Evolutionary conservation across 2,113 vertebrate genomes (phyloP).

Genomic region (Chinchilla lanigera): DNA sequence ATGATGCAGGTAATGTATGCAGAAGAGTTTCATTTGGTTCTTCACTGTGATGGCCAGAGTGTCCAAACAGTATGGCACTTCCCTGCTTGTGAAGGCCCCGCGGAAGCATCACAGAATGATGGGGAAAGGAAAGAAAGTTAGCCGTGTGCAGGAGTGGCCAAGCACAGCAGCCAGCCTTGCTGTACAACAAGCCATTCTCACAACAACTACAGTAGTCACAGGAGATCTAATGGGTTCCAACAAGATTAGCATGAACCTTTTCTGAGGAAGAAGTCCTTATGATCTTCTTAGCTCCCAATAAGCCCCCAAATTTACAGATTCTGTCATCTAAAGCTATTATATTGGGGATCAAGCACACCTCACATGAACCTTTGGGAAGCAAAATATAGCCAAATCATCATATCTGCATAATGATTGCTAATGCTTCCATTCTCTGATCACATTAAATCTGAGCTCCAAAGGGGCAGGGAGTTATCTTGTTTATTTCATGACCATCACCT

Average conservation of each 20-base stretch:
- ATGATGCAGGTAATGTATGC: neutral
- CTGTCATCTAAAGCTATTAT: too few species aligned
- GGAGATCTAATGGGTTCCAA: neutral
- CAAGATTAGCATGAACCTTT: neutral
- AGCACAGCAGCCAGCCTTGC: neutral
- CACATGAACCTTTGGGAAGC: too few species aligned
- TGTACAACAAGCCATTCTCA: neutral
- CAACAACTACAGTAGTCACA: neutral
- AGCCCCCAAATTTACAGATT: neutral
- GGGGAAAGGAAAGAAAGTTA: neutral
- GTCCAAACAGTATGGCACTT: neutral
- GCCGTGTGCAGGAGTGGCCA: too few species aligned
- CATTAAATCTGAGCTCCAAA: neutral
- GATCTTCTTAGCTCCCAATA: neutral
- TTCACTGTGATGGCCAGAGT: neutral
- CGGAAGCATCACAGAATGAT: too few species aligned
- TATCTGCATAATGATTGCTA: neutral
- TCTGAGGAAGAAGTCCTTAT: neutral
- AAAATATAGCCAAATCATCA: neutral
- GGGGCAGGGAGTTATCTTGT: neutral
- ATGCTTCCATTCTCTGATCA: neutral
- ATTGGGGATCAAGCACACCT: neutral
- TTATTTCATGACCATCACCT: neutral
- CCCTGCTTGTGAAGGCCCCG: accelerated
- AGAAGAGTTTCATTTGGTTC: neutral